Evolutionary conservation across 1,140 invertebrate genomes (phyloP).

Genomic region (Prorops nasuta): DNA sequence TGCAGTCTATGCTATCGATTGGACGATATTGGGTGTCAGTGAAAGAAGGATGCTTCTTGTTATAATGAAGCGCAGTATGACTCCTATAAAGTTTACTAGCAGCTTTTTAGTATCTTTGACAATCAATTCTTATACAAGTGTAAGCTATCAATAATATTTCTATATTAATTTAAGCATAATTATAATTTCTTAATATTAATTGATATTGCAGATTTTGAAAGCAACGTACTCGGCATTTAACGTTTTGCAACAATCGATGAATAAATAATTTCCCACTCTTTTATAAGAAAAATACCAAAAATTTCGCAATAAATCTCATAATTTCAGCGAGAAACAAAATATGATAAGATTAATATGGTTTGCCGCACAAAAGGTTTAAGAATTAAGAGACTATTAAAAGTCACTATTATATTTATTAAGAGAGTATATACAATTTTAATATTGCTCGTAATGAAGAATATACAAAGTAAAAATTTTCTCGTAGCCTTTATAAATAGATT

Average conservation of each 20-base stretch:
- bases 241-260: conserved; percentile 16
- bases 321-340: too few relatives aligned
- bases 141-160: conserved; percentile 9
- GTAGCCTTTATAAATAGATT: too few relatives aligned
- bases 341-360: too few relatives aligned
- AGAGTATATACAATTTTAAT: too few relatives aligned
- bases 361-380: too few relatives aligned
- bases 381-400: too few relatives aligned
- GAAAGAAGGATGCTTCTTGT: conserved; percentile 4
- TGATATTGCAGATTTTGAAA: conserved; percentile 21
- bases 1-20: conserved; percentile 13
- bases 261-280: too few relatives aligned
- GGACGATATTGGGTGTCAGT: background rate
- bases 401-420: too few relatives aligned
- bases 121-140: conserved; percentile 14
- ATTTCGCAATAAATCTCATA: too few relatives aligned
- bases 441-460: too few relatives aligned
- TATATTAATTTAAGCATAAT: background rate
- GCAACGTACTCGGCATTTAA: conserved; percentile 17
- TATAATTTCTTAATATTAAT: background rate
- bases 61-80: conserved; percentile 15
- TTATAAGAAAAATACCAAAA: too few relatives aligned
- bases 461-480: too few relatives aligned
- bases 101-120: conserved; percentile 12
- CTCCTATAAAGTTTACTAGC: conserved; percentile 17